Conservation (phyloP, 37 sponge, comb jelly and placozoan species). For the Halichondria panicea region DNA sequence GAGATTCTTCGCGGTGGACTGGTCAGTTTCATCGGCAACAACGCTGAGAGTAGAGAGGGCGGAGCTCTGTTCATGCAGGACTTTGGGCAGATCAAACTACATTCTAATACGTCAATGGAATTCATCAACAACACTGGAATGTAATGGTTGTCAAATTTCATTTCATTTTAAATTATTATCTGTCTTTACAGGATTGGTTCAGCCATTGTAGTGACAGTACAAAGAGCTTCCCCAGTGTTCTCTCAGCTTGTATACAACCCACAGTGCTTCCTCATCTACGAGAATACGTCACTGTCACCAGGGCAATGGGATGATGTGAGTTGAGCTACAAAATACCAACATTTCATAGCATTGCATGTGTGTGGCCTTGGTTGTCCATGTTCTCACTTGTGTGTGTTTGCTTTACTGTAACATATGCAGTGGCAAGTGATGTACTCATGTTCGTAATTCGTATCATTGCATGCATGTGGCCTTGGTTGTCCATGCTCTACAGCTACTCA, state of each 20-base stretch:
- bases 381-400: too few species aligned
- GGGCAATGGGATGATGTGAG: slow-evolving; percentile 42
- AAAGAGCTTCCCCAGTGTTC: slow-evolving; percentile 26
- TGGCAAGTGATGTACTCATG: neutral
- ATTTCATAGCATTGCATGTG: too few species aligned
- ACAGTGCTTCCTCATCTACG: slow-evolving; percentile 64
- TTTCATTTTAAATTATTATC: too few species aligned
- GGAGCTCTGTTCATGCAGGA: slow-evolving; percentile 48
- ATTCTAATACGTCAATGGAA: slow-evolving; percentile 18
- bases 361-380: too few species aligned
- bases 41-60: slow-evolving; percentile 11
- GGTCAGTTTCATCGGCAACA: slow-evolving; percentile 40
- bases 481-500: neutral
- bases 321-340: too few species aligned
- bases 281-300: slow-evolving; percentile 23
- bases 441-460: neutral
- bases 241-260: slow-evolving; percentile 55
- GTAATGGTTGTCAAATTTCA: too few species aligned
- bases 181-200: slow-evolving; percentile 81
- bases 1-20: slow-evolving; percentile 28
- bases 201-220: slow-evolving; percentile 62
- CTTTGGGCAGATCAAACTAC: slow-evolving; percentile 60
- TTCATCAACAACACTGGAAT: slow-evolving; percentile 72
- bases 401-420: too few species aligned
- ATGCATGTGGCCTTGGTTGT: neutral